Base-by-base conservation (phyloP, 1,140 invertebrate species). In the Mycetomoellerius zeteki region DNA sequence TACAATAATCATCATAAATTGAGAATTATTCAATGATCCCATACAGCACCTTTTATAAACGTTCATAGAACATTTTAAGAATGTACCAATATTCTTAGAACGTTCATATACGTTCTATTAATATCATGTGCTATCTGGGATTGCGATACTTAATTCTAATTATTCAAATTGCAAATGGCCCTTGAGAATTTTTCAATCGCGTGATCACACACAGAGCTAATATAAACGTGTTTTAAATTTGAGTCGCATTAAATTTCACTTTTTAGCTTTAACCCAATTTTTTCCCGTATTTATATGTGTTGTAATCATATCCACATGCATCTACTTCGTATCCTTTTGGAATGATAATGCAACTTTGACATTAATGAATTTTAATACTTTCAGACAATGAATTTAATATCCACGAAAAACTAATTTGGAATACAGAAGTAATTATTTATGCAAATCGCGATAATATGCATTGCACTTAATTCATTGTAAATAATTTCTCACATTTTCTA, bases 151-250 rank as follows among this genome's bases (percentile, higher is more conserved):
- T 90, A 90, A 27, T 37, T 84, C 77, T 87, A 90, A 24, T 72
- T 89, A 77, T 21, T 73, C 56, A 12, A 86, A 90, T 90, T 90
- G 89, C 89, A 87, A 76, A 87, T 86, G 73, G 64, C 75, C 65
- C 85, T 81, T 50, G 67, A 85, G 67, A 64, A 54, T 62, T 72
- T 78, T n/a, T 30, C 3, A 73, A 47, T 82, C 33, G 52, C 24
- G 24, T 37, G 6, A 81, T 60, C 54, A 6, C 43, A 72, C 37
- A 27, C 37, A 24, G n/a, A 7, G 33, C 12, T 43, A 16, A 60
- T 37, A 27, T 21, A 0, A 69, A 81, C 37, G 37, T 16, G 16
- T 21, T 82, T 14, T 7, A 50, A 72, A 37, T 56, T n/a, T 37
- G 30, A 54, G n/a, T 73, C 19, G 30, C n/a, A 19, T 50, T 12